Conservation (phyloP, 2,797 vertebrate species). For the Chelon labrosus region DNA sequence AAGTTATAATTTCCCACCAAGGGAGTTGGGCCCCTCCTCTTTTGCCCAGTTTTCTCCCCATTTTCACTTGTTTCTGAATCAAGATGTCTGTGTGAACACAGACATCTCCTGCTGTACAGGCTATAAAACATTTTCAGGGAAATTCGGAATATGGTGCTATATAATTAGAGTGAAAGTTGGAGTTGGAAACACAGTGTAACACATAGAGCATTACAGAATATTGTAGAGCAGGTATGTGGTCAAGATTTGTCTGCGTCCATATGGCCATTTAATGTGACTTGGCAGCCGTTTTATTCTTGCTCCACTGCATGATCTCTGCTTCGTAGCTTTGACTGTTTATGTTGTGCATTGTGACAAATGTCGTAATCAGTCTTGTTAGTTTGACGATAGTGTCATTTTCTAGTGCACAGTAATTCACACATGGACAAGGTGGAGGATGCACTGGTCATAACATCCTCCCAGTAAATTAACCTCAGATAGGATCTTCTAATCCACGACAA, state of each 20-base stretch:
- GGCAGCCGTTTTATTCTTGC: neutral
- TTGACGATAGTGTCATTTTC: neutral
- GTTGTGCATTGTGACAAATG: neutral
- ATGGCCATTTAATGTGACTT: neutral
- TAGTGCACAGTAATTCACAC: neutral
- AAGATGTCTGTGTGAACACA: no score
- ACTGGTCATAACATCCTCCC: neutral
- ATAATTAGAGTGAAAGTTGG: no score
- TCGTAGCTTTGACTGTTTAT: neutral
- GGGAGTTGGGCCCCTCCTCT: no score
- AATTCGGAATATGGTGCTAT: no score
- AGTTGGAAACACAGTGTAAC: neutral
- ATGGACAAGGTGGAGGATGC: neutral
- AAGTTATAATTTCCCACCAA: no score
- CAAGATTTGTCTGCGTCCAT: neutral
- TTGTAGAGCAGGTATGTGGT: neutral
- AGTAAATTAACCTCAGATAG: neutral
- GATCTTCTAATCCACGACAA: neutral
- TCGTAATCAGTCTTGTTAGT: neutral
- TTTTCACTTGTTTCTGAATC: neutral
- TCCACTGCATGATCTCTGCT: neutral
- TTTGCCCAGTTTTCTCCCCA: no score
- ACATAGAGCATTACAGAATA: neutral
- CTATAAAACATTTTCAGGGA: no score
- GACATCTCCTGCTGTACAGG: no score